phyloP scores from a whole-genome alignment of 2,113 vertebrate genomes.

The Spilogale gracilis region DNA sequence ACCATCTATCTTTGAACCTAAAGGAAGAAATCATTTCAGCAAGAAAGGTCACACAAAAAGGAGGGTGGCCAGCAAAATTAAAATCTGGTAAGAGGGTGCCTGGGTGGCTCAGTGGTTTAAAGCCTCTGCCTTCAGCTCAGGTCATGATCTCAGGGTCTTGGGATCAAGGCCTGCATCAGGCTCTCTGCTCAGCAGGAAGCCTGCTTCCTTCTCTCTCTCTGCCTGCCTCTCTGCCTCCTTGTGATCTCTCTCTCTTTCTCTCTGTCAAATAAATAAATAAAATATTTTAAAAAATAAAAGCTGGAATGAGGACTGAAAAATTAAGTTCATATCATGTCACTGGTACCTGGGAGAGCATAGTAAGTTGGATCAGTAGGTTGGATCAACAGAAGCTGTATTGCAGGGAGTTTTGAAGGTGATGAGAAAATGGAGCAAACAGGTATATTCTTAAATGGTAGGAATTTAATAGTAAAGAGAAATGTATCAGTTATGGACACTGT shows the following conservation, averaged over 20 bases:
- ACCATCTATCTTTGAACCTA: background rate
- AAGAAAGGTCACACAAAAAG: background rate
- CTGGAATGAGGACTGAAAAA: background rate
- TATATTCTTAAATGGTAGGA: background rate
- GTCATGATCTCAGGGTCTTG: too few relatives aligned
- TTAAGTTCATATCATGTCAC: background rate
- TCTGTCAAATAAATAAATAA: too few relatives aligned
- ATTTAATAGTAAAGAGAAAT: slow-evolving; percentile 33
- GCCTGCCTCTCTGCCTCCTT: too few relatives aligned
- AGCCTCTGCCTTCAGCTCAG: too few relatives aligned
- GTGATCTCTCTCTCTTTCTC: too few relatives aligned
- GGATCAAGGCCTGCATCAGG: too few relatives aligned
- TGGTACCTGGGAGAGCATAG: background rate
- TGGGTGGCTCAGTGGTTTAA: too few relatives aligned
- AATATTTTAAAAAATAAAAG: too few relatives aligned
- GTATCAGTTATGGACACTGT: background rate
- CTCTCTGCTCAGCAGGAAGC: too few relatives aligned
- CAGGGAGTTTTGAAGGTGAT: background rate
- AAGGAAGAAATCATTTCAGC: slow-evolving; percentile 4
- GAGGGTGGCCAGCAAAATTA: background rate
- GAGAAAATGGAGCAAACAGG: background rate
- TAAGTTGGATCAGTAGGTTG: background rate
- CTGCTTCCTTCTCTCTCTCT: too few relatives aligned
- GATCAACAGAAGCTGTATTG: background rate
- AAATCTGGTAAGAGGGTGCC: background rate